Evolutionary conservation across 2,888 invertebrate genomes (phyloP).

Genomic region (Orthosia gracilis): DNA sequence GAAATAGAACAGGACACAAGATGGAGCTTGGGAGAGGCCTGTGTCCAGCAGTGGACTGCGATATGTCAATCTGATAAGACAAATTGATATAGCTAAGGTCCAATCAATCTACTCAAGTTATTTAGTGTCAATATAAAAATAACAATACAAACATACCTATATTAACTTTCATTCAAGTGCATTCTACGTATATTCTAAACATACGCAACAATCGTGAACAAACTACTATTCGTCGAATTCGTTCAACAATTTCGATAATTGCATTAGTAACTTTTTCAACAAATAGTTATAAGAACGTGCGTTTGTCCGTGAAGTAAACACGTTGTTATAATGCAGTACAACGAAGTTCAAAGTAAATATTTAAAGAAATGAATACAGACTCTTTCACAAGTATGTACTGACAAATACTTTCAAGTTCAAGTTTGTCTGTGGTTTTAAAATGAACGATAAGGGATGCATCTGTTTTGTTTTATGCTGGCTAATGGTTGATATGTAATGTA

Average conservation of each 20-base stretch:
- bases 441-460: conserved; percentile 37
- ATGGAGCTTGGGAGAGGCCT: background rate
- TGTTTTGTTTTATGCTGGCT: conserved; percentile 42
- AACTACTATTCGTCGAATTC: conserved; percentile 34
- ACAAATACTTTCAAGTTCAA: conserved; percentile 60
- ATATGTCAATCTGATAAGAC: background rate
- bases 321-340: conserved; percentile 20
- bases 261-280: conserved; percentile 38
- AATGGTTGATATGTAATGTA: background rate
- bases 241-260: conserved; percentile 54
- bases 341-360: conserved; percentile 53
- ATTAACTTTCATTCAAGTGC: background rate
- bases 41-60: background rate
- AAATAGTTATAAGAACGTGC: conserved; percentile 25
- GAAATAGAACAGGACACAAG: too few species aligned
- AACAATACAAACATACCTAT: background rate
- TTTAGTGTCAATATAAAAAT: background rate
- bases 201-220: conserved; percentile 18
- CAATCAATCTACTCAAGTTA: background rate
- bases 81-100: background rate
- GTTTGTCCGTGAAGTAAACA: conserved; percentile 28
- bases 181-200: background rate
- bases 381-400: conserved; percentile 45
- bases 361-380: conserved; percentile 49
- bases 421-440: conserved; percentile 28